Percentiles rank a stretch among this genome's conserved stretches.
Evolutionary conservation across 2,113 vertebrate genomes (phyloP).

Genomic region (Toxotes jaculatrix): DNA sequence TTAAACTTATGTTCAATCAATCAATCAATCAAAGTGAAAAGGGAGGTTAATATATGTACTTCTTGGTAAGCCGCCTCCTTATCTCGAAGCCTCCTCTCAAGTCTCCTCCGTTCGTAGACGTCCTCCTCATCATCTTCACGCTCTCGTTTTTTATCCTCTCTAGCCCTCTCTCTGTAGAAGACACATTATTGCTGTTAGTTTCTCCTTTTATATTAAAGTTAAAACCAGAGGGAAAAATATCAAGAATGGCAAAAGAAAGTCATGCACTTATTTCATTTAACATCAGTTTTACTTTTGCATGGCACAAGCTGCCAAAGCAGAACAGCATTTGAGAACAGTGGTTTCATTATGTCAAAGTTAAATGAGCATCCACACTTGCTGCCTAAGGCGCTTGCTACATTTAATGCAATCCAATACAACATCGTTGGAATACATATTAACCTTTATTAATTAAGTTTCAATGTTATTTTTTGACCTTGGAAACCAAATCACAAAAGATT

Average conservation of each 20-base stretch:
- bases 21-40: background rate
- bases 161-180: conserved; percentile 87
- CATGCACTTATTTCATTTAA: conserved; percentile 9
- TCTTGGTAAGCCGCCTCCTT: conserved; percentile 99
- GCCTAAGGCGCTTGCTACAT: too few species aligned
- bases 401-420: too few species aligned
- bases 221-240: background rate
- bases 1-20: background rate
- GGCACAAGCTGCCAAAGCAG: background rate
- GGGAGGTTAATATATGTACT: conserved; percentile 72
- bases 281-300: background rate
- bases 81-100: conserved; percentile 95
- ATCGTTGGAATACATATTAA: background rate
- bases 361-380: background rate
- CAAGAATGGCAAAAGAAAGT: background rate
- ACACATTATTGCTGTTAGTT: background rate
- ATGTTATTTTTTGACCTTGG: background rate
- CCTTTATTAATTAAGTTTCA: background rate
- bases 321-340: background rate
- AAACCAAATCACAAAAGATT: background rate
- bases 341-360: background rate
- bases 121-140: conserved; percentile 95
- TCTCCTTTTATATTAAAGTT: background rate
- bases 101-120: conserved; percentile 92
- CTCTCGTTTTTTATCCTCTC: conserved; percentile 94